Percentiles rank a stretch among this genome's conserved stretches.
Conservation (phyloP, 2,797 vertebrate genomes). For the Pipistrellus nathusii region DNA sequence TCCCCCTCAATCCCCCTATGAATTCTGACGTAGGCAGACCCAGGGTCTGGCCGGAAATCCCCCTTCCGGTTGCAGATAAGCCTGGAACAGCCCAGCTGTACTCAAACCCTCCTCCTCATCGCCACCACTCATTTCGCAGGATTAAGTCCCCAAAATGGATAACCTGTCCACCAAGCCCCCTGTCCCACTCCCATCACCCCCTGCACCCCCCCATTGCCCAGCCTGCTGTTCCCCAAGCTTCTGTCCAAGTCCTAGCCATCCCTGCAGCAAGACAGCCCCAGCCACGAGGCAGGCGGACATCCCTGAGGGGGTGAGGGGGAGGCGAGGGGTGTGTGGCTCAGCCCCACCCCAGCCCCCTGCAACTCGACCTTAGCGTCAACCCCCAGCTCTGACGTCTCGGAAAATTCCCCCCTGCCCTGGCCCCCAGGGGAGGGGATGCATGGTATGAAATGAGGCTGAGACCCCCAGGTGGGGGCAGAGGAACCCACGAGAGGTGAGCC, state of each 20-base stretch:
- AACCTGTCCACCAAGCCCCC: not conserved
- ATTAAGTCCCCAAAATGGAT: conserved; percentile 58
- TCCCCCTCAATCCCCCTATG: conserved; percentile 15
- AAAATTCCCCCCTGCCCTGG: conserved; percentile 75
- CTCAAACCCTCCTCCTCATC: conserved; percentile 56
- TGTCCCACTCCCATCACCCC: not conserved
- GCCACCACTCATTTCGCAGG: conserved; percentile 9
- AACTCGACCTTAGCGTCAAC: conserved; percentile 73
- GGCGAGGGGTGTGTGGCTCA: not conserved
- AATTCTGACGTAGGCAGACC: conserved; percentile 64
- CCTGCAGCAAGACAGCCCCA: not conserved
- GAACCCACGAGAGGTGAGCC: conserved; percentile 73
- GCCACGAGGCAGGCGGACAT: not conserved
- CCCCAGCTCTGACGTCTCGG: conserved; percentile 80
- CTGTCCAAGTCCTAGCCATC: not conserved
- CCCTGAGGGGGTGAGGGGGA: not conserved
- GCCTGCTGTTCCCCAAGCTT: not conserved
- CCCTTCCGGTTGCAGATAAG: conserved; percentile 82
- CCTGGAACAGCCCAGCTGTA: conserved; percentile 55
- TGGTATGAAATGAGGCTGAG: conserved; percentile 86
- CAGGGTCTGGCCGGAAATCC: conserved; percentile 78
- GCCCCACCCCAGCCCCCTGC: conserved; percentile 73
- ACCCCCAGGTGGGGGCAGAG: conserved; percentile 66
- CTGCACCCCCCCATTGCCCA: not conserved
- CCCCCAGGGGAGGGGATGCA: conserved; percentile 56